Evolutionary conservation across 2,113 vertebrate species (phyloP), one percentile per base, ranked within the genome.

Genomic region (Phylloscopus trochiloides): DNA sequence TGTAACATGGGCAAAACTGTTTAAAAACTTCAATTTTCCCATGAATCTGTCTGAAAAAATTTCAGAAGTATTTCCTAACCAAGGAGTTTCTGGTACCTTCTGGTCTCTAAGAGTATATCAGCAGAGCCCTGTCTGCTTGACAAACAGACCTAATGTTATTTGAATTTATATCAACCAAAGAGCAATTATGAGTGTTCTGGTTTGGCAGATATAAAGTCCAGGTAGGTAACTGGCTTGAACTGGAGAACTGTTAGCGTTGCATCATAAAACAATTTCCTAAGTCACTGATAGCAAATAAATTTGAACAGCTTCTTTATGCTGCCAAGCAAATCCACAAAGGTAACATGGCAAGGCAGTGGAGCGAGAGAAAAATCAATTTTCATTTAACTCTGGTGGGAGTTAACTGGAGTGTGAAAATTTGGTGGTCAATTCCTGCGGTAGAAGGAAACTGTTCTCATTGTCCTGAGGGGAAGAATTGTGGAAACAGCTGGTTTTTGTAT

Each of bases 321-420:
- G 42, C 43, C 18, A 17, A 31, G 28, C 29, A 84, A 86, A 76
- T 47, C 17, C 47, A 51, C 45, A 43, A 83, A 59, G 50, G 62
- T 55, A 88, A 78, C 71, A 47, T 36, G 71, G 51, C 47, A 78
- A 95, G 42, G 73, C 80, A 65, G 21, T 25, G 14, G 40, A 81
- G 61, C 0, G 1, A 72, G 51, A 54, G 54, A 88, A 91, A 91
- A 92, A 90, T 90, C 62, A 70, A 79, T 93, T 94, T 87, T 93
- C 74, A 86, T 95, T 93, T 76, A 62, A 72, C 54, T 70, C 51
- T 66, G 51, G 42, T 79, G 88, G 63, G 78, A 83, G 43, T 86
- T 86, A 95, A 86, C n/a, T 66, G 47, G 71, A 86, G 63, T 73
- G 85, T 79, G 82, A 90, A 84, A 88, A 90, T 85, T 50, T 48